Conservation (phyloP, 2,797 vertebrate species). For the Fistularia commersonii region DNA sequence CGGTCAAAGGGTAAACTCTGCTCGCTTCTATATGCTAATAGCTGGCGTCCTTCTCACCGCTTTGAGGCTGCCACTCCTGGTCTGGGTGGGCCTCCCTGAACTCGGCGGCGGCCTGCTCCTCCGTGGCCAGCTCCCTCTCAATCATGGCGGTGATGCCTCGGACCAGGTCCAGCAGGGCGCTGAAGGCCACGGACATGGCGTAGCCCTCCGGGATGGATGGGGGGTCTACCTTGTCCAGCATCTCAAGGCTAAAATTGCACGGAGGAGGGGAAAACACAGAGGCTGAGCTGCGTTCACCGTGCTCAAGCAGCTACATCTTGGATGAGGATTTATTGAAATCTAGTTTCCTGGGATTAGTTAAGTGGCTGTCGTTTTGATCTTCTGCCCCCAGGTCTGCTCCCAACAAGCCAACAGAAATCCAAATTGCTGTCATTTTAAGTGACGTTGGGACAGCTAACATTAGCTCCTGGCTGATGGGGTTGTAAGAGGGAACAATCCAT, state of each 20-base stretch:
- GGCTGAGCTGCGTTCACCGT: too few species aligned
- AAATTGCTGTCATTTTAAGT: too few species aligned
- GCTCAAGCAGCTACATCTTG: too few species aligned
- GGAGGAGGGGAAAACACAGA: too few species aligned
- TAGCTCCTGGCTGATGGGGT: too few species aligned
- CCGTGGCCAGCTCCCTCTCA: conserved; percentile 83
- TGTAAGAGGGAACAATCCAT: too few species aligned
- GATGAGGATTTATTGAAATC: too few species aligned
- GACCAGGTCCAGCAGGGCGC: conserved; percentile 95
- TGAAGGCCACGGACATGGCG: conserved; percentile 98
- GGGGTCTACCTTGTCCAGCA: conserved; percentile 98
- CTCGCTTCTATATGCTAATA: not conserved
- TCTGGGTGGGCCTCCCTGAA: conserved; percentile 60
- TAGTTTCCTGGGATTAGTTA: not conserved
- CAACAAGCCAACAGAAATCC: too few species aligned
- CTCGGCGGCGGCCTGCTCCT: conserved; percentile 62
- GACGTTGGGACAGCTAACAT: too few species aligned
- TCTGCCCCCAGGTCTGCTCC: too few species aligned
- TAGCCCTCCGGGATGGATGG: conserved; percentile 98
- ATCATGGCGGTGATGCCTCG: conserved; percentile 96
- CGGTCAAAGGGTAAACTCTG: not conserved
- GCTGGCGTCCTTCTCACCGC: conserved; percentile 73
- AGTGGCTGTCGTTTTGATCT: not conserved
- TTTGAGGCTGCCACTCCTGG: conserved; percentile 71
- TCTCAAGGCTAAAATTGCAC: conserved; percentile 84